phyloP scores from a whole-genome alignment of 2,888 invertebrate species.

The Macroteleia sp. region DNA sequence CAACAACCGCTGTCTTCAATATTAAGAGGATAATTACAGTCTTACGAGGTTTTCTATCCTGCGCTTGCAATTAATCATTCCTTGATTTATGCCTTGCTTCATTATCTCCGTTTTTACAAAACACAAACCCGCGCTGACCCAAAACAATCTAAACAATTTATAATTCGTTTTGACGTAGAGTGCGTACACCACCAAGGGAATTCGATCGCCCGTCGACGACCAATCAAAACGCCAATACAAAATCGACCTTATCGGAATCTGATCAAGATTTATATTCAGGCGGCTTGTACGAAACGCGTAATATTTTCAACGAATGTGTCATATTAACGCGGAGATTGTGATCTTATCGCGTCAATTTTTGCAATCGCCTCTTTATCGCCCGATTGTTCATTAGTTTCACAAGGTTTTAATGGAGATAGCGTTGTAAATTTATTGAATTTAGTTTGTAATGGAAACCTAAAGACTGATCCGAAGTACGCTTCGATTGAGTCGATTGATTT shows the following conservation, averaged over 20 bases:
- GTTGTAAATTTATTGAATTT: constrained; percentile 34
- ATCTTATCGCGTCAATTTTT: constrained; percentile 19
- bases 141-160: constrained; percentile 34
- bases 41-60: constrained; percentile 27
- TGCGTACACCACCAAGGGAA: neutral
- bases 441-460: constrained; percentile 6
- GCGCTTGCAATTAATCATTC: constrained; percentile 46
- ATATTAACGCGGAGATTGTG: constrained; percentile 6
- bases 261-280: constrained; percentile 8
- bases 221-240: constrained; percentile 5
- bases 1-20: constrained; percentile 7
- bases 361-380: constrained; percentile 14
- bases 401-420: constrained; percentile 26
- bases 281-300: neutral
- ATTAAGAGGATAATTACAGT: constrained; percentile 46
- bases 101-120: constrained; percentile 25
- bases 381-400: constrained; percentile 34
- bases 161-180: constrained; percentile 28
- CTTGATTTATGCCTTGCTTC: constrained; percentile 49
- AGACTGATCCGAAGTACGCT: neutral
- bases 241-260: neutral
- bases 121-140: neutral
- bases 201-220: constrained; percentile 8
- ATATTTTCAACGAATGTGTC: constrained; percentile 19
- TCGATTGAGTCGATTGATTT: constrained; percentile 19